Percentiles rank a stretch among this genome's conserved stretches.
These are phyloP conservation scores for Irena cyanogastra DNA, from an alignment of 2,113 vertebrate species.

Conservation along the genomic window DNA sequence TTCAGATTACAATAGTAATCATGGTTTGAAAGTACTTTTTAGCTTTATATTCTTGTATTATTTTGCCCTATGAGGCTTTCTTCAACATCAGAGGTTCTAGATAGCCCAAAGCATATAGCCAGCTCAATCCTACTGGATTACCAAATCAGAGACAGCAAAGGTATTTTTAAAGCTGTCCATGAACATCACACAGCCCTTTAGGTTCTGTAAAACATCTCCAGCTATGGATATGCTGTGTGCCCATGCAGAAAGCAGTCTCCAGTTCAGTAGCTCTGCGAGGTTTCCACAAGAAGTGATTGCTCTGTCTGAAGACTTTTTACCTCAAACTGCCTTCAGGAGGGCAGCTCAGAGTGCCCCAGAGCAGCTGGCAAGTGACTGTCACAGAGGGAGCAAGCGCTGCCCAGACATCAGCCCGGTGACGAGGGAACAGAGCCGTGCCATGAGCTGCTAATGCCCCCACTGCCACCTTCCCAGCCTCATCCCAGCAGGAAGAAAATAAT, in stretches of 20 bases:
- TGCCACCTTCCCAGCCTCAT: not conserved
- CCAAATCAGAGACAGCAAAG: not conserved
- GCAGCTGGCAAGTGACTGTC: not conserved
- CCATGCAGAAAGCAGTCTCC: not conserved
- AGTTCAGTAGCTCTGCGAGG: not conserved
- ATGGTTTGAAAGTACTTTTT: not conserved
- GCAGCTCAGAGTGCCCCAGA: not conserved
- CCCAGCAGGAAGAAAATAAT: not conserved
- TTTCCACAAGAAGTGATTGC: not conserved
- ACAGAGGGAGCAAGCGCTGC: not conserved
- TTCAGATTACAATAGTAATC: not conserved
- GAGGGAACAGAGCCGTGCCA: not conserved
- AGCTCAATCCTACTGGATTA: not conserved
- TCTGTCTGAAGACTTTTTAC: not conserved
- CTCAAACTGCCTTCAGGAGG: not conserved
- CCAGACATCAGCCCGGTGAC: not conserved
- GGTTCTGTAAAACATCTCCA: not conserved
- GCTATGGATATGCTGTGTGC: fast-evolving
- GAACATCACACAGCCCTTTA: not conserved
- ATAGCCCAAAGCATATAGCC: not conserved
- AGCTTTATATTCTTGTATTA: not conserved
- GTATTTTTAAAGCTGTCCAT: not conserved
- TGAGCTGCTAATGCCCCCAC: not conserved
- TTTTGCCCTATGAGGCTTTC: not conserved
- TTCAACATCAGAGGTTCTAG: not conserved